Conservation (phyloP, 2,797 vertebrate genomes). For the Rhinichthys osculus region DNA sequence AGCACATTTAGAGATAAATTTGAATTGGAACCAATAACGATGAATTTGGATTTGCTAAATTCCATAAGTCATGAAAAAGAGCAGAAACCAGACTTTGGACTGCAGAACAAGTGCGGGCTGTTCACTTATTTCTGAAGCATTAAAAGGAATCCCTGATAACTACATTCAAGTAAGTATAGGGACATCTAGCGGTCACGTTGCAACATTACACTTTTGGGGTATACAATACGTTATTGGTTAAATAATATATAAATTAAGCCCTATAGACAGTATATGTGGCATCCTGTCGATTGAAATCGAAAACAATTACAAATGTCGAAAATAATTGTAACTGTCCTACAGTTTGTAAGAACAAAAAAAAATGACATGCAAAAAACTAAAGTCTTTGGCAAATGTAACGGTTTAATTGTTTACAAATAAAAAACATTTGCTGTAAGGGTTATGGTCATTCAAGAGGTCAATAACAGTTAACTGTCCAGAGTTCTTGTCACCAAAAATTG, state of each 20-base stretch:
- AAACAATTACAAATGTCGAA: too few relatives aligned
- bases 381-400: neutral
- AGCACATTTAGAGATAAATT: neutral
- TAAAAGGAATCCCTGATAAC: neutral
- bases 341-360: too few relatives aligned
- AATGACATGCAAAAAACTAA: too few relatives aligned
- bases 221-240: neutral
- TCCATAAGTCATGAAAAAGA: slow-evolving; percentile 10
- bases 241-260: neutral
- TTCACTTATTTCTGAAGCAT: neutral
- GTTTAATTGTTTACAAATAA: neutral
- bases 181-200: slow-evolving; percentile 31
- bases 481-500: neutral
- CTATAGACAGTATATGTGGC: neutral
- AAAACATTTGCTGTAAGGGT: neutral
- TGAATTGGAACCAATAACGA: neutral
- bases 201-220: neutral
- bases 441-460: neutral
- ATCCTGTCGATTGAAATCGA: neutral
- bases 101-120: neutral
- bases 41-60: slow-evolving; percentile 6
- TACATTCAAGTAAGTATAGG: neutral
- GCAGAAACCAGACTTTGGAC: neutral
- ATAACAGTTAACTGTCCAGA: neutral
- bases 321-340: too few relatives aligned